Conservation (phyloP, 2,797 vertebrate genomes). For the Eidolon dupreanum region DNA sequence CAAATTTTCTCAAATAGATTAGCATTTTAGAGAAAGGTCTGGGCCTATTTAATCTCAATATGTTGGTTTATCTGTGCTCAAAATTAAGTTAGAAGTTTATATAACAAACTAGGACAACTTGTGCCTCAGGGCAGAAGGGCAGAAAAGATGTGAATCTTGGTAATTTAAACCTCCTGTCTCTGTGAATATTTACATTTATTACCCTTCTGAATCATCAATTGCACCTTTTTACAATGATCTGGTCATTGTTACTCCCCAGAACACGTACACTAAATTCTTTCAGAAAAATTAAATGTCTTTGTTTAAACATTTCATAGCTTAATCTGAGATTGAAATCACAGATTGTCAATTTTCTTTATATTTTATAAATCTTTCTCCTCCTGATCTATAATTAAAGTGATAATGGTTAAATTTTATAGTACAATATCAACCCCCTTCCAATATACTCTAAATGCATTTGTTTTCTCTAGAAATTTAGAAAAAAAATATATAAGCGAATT, state of each 20-base stretch:
- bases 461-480: background rate
- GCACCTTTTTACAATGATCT: slow-evolving; percentile 17
- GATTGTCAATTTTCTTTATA: slow-evolving; percentile 10
- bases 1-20: slow-evolving; percentile 43
- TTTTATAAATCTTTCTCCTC: background rate
- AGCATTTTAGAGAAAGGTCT: slow-evolving; percentile 34
- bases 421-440: background rate
- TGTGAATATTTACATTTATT: background rate
- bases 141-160: slow-evolving; percentile 35
- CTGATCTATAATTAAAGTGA: slow-evolving; percentile 24
- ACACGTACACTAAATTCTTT: background rate
- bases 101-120: slow-evolving; percentile 31
- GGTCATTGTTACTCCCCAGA: background rate
- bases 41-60: slow-evolving; percentile 12
- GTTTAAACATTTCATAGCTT: background rate
- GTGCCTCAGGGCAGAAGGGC: background rate
- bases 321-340: slow-evolving; percentile 34
- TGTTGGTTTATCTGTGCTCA: slow-evolving; percentile 31
- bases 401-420: background rate
- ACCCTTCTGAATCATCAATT: background rate
- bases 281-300: slow-evolving; percentile 40
- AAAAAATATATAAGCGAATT: background rate
- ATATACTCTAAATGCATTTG: background rate
- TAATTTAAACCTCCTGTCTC: background rate
- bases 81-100: slow-evolving; percentile 69